Base-by-base conservation (phyloP, 1,140 invertebrate genomes). In the Tigriopus japonicus region DNA sequence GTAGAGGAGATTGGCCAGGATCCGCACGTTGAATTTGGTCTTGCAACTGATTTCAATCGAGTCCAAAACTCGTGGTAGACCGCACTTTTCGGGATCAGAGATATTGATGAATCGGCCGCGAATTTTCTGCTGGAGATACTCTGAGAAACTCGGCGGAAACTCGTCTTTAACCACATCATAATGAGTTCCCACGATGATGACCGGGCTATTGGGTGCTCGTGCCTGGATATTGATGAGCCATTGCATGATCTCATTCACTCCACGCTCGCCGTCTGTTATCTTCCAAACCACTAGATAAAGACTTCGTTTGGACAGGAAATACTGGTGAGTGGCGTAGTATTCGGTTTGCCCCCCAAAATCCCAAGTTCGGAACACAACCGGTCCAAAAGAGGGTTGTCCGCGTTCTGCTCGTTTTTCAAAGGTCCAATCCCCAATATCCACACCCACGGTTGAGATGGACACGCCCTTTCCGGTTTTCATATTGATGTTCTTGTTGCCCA, bases 331-430 rank as follows among this genome's bases (percentile, higher is more conserved):
- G 0, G 93, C 87, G 69, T 97, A 97, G 69, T 93, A 92, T 69
- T 95, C 91, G 67, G 83, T 81, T 74, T 96, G 92, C 0, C 94
- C 94, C n/a, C 92, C 93, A 76, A 98, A 98, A 73, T 98, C 95
- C 94, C 95, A 98, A 0, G 93, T 98, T 60, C 92, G 76, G 73
- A 99, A 98, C n/a, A 87, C 83, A 51, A 98, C 84, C 0, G 89
- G 82, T 0, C 91, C 92, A 63, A 85, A 80, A 1, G 80, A 80
- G 10, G 82, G 82, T 3, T 35, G 28, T 42, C 82, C 77, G 1
- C 76, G 76, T 21, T 80, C 68, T 1, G 76, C 71, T 76, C 84
- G 81, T 67, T 87, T 88, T 69, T 95, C 91, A 71, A 86, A 93
- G 9, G 85, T 76, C 90, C 85, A 98, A 67, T 91, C 87, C 56